A percentile compares a stretch with the other conserved stretches of the same genome.
phyloP scores from a whole-genome alignment of 2,888 invertebrate species.

The Nomada fabriciana region DNA sequence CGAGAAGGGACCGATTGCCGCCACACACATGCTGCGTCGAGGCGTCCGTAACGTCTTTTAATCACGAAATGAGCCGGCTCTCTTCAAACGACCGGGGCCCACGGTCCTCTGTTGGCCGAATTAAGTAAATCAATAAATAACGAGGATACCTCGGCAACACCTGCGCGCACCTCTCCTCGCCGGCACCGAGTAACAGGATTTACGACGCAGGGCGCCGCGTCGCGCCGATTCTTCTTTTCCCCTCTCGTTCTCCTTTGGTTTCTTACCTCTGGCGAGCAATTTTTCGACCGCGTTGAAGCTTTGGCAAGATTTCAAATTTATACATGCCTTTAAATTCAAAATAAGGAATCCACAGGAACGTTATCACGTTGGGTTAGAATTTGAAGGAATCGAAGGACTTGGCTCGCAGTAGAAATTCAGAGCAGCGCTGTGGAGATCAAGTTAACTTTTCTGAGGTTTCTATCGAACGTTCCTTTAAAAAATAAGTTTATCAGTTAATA shows the following conservation, averaged over 20 bases:
- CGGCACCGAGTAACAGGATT: slow-evolving; percentile 72
- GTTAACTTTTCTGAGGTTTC: no score
- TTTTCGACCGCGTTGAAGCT: not conserved
- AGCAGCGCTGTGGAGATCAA: no score
- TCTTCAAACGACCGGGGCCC: slow-evolving; percentile 76
- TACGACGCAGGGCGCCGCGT: slow-evolving; percentile 72
- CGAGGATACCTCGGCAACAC: slow-evolving; percentile 80
- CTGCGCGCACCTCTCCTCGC: slow-evolving; percentile 76
- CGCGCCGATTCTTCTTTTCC: slow-evolving; percentile 60
- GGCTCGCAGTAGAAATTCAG: no score
- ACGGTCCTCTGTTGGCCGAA: slow-evolving; percentile 79
- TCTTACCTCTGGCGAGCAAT: not conserved
- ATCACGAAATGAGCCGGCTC: slow-evolving; percentile 82
- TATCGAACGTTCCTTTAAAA: no score
- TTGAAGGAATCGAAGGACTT: no score
- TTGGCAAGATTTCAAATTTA: no score
- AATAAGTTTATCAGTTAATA: no score
- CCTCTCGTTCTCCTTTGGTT: slow-evolving; percentile 4
- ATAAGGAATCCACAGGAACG: no score
- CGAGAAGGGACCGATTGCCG: slow-evolving; percentile 68
- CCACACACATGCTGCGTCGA: slow-evolving; percentile 80
- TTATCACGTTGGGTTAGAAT: no score
- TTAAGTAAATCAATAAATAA: slow-evolving; percentile 84
- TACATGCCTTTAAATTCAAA: no score
- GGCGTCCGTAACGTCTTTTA: slow-evolving; percentile 83